Base-by-base conservation (phyloP, 1,140 invertebrate species). In the Hypsibius dujardini region DNA sequence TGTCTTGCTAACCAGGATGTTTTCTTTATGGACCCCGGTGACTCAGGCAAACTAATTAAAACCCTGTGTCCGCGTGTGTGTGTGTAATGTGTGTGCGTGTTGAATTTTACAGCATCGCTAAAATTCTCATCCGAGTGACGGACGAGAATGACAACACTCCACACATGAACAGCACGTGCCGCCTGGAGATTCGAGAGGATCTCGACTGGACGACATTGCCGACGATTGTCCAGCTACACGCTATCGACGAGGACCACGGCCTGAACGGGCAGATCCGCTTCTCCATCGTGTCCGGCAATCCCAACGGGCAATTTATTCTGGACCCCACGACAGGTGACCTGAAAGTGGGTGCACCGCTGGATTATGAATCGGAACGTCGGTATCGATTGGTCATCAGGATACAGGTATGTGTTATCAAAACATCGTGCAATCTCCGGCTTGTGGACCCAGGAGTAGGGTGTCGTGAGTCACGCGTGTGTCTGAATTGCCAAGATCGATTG, bases 81-180 rank as follows among this genome's bases (percentile, higher is more conserved):
- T 28, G 28, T 28, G 28, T 28, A 28, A 28, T 28, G 28, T 28
- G 28, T 28, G 28, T 28, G 28, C 28, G 28, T 28, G 28, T 69
- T 75, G 40, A 70, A 73, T 45, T 42, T 45, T 67, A 45, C 62
- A 67, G 62, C 62, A 42, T 67, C 70, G 87, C 92, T 0, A 90
- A 87, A 60, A 83, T 96, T 1, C 83, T 90, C 69, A 86, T 97
- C 0, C 86, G 85, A 60, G 84, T 97, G 0, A 77, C 89, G 2
- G 94, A 97, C 77, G 92, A 94, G 76, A 98, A 98, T 79, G 95
- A 98, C 81, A 95, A 97, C 78, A 90, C 92, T 77, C 95, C 94
- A 12, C 60, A 77, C 1, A 78, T 80, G 75, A 72, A 79, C 79
- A 72, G 71, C 62, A 46, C 79, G 79, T 95, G 7, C 74, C 70